Evolutionary conservation across 2,888 invertebrate genomes (phyloP), one percentile per base, ranked within the genome.

Genomic region (Tetropium fuscum): DNA sequence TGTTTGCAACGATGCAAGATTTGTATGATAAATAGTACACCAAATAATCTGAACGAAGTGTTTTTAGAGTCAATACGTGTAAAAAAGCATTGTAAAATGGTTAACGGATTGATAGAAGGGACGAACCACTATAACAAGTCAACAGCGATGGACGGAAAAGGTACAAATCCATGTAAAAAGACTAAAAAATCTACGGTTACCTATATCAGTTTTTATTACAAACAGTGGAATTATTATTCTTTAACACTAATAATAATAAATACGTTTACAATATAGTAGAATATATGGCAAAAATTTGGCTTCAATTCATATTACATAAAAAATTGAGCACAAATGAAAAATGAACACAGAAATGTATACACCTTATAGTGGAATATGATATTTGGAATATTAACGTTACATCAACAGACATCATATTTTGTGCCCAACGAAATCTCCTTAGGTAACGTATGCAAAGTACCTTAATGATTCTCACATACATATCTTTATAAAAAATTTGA

Each of bases 221-320:
- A 71, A 72, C 70, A 71, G 68, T 68, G 69, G 69, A 71, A 71
- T 69, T 59, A 58, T 57, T 60, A 57, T 60, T 41, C 41, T 60
- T 65, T 63, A 55, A 60, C 53, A 58, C 70, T 70, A 69, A 64
- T 64, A 64, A 57, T 69, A 66, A 71, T 73, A 71, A 71, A 71
- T 71, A 73, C 67, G 66, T 63, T 60, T 66, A 63, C 53, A 60
- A 53, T 57, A 64, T 45, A 64, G 58, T 60, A 60, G 62, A 64
- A 68, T 69, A 67, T 74, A 74, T 74, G 75, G 75, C 74, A 74
- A 73, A 70, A 70, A 67, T 73, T 75, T 73, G 75, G 74, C 74
- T 70, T 71, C 69, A 74, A 69, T 65, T 71, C 25, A 58, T 53
- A 53, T 60, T 63, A 61, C 54, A 44, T 30, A 40, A 63, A 69